Evolutionary conservation across 2,113 vertebrate species (phyloP), one percentile per base, ranked within the genome.

Genomic region (Xiphophorus maculatus): DNA sequence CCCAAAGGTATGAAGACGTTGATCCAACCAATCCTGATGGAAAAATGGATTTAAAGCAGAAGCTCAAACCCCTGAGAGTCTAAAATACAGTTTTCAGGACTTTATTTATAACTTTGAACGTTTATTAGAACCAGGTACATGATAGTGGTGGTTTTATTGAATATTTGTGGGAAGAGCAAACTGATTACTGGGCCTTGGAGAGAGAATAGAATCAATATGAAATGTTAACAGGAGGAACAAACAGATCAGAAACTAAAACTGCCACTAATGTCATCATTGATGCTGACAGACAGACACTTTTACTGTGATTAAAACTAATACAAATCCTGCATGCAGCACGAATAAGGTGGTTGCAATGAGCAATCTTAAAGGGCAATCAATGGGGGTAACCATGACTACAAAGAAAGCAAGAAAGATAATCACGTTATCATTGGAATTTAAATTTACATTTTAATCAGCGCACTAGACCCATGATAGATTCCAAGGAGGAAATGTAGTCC

Each of bases 1-100:
- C 97, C 97, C 71, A 98, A 97, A 96, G 97, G 97, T 98, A 94
- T 7, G 76, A 71, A 62, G 60, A 28, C 32, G 58, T 22, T 5
- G n/a, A 51, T 7, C 28, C 6, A 1, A 13, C 6, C 35, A 27
- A 13, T 35, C 4, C n/a, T 61, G n/a, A 13, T 63, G 61, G 29
- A 6, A 63, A 48, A 7, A 48, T 48, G 14, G 51, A 10, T 3
- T 25, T 1, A 58, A 58, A 58, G 0, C 40, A 15, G 40, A 42
- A 42, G 17, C 5, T 63, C 2, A 63, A 32, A 32, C 29, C 17
- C 32, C 7, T 8, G 9, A 10, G 17, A 32, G 14, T 10, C 62
- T 22, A 32, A 63, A 63, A 17, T 58, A 2, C 51, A 58, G 25
- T n/a, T 8, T 58, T 1, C 25, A 17, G 3, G 25, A 2, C n/a